Percentiles rank a stretch among this genome's conserved stretches.
Conservation (phyloP, 2,888 invertebrate genomes). For the Cephus sareptanus region DNA sequence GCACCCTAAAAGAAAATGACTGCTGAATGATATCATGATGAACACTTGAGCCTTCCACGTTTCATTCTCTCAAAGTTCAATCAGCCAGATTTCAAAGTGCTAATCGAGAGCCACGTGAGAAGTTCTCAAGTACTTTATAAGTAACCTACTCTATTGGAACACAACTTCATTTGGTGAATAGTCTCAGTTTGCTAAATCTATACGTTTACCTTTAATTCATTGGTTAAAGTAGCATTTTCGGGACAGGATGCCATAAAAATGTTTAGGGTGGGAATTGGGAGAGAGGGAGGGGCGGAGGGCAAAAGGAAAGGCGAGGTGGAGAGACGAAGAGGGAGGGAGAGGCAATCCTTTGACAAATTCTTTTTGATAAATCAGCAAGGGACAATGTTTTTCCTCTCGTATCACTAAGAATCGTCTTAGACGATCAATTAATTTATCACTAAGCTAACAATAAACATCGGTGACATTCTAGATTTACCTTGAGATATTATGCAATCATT, state of each 20-base stretch:
- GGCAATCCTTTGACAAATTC: not conserved
- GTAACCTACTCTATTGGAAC: slow-evolving; percentile 56
- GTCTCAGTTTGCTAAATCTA: slow-evolving; percentile 49
- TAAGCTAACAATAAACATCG: not conserved
- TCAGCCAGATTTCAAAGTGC: not conserved
- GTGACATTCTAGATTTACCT: not conserved
- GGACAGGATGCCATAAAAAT: not conserved
- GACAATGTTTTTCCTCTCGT: not conserved
- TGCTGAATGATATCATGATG: not conserved
- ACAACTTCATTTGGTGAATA: slow-evolving; percentile 61
- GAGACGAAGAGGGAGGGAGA: not conserved
- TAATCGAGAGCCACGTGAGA: not conserved
- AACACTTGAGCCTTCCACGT: not conserved
- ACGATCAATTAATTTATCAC: not conserved
- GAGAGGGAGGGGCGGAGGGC: not conserved
- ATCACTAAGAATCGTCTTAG: not conserved
- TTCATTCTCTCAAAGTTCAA: not conserved
- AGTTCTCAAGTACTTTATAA: slow-evolving; percentile 37
- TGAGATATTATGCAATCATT: not conserved
- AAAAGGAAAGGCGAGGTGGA: not conserved
- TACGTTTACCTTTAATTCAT: slow-evolving; percentile 32
- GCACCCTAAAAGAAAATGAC: not conserved
- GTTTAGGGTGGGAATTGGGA: not conserved
- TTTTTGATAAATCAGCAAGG: not conserved
- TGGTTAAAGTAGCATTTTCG: slow-evolving; percentile 18